Evolutionary conservation across 1,140 invertebrate species (phyloP), one percentile per base, ranked within the genome.

Genomic region (Camponotus floridanus): DNA sequence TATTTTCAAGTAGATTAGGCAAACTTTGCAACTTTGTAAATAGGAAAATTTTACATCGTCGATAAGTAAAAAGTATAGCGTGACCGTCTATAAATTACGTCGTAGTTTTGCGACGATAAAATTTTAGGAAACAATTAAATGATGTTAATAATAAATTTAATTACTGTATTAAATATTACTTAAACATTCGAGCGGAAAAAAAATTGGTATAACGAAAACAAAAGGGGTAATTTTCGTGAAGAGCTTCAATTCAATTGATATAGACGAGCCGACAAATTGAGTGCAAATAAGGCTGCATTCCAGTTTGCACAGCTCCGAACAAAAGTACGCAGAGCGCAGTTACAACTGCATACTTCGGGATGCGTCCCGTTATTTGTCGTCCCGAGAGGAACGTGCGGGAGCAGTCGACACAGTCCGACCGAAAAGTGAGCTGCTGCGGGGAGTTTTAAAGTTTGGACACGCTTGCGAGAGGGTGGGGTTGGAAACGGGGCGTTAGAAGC

Each of bases 371-470:
- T 92, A 90, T 92, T 88, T 86, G 55, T 39, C 33, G n/a, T 26
- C 15, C 57, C 18, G 51, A 31, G 13, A 70, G 83, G 76, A 78
- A 71, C 45, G 7, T 26, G 36, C 59, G 7, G 48, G 13, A 51
- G 48, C 79, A 26, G 26, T 26, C 26, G 26, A 33, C 55, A 81
- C 55, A 81, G 65, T 48, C 42, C 39, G 36, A 51, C 13, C 36
- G 79, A 57, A 76, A 84, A 65, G 83, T 62, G 26, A 84, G 26
- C 76, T 48, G 84, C 78, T 76, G 76, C 71, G 73, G 76, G 21
- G 78, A 91, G 85, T 91, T 93, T 88, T 68, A 89, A 93, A 93
- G 90, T 93, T 93, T 91, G 89, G 90, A 91, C 91, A 92, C 88
- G 91, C 92, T 92, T 90, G 84, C 84, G 15, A 39, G 15, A 39